phyloP scores from a whole-genome alignment of 2,797 vertebrate genomes.

The Pithecia hirsuta region DNA sequence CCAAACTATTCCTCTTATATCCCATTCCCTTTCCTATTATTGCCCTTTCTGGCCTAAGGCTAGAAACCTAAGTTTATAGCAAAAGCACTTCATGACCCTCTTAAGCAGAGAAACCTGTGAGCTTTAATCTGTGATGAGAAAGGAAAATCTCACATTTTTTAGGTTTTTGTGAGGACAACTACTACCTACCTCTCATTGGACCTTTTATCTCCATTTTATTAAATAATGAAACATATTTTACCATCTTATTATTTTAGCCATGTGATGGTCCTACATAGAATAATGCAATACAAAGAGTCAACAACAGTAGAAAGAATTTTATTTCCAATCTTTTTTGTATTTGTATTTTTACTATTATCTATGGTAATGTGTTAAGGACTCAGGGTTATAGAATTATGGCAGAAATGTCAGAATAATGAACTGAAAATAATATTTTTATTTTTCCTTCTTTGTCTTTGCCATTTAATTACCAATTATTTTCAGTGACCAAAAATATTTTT shows the following conservation, averaged over 20 bases:
- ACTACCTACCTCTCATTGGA: not conserved
- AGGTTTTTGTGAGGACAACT: not conserved
- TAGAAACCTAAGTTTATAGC: not conserved
- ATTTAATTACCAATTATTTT: not conserved
- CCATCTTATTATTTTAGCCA: not conserved
- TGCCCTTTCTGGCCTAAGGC: not conserved
- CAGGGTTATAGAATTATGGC: not conserved
- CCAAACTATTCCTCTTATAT: not conserved
- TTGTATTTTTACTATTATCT: not conserved
- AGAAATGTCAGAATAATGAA: not conserved
- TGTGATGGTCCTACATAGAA: rapidly evolving
- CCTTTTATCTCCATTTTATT: not conserved
- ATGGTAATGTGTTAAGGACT: not conserved
- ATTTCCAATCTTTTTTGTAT: not conserved
- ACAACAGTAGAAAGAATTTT: not conserved
- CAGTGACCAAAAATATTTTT: not conserved
- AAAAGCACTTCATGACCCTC: not conserved
- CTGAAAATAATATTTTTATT: not conserved
- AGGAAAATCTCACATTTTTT: not conserved
- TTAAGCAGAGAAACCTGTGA: not conserved
- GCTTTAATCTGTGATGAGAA: not conserved
- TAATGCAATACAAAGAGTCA: not conserved
- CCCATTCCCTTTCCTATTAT: not conserved
- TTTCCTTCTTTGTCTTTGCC: not conserved
- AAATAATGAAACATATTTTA: not conserved